Percentiles rank a stretch among this genome's conserved stretches.
phyloP scores from a whole-genome alignment of 2,113 vertebrate genomes.

The Nicator chloris region DNA sequence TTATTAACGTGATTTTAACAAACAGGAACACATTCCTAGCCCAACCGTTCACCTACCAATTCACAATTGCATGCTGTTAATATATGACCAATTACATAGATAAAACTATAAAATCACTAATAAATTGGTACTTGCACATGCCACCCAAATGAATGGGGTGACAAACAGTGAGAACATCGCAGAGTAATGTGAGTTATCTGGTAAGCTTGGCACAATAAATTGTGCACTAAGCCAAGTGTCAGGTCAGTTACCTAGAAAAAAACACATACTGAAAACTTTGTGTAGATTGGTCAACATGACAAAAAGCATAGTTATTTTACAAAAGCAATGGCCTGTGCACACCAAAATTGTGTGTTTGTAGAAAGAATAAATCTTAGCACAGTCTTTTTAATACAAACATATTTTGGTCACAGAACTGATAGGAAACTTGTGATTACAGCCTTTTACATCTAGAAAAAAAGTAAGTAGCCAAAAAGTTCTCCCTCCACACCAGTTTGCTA shows the following conservation, averaged over 20 bases:
- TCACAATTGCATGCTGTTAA: background rate
- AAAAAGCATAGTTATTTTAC: background rate
- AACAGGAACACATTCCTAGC: background rate
- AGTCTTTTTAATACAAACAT: background rate
- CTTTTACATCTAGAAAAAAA: background rate
- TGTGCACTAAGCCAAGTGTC: background rate
- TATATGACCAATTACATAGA: background rate
- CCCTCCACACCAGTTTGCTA: background rate
- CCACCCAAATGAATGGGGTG: background rate
- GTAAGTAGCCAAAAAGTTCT: background rate
- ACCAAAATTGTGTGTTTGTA: background rate
- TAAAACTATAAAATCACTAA: background rate
- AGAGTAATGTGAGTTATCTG: background rate
- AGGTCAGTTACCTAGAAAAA: background rate
- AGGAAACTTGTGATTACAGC: background rate
- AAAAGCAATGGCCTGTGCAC: background rate
- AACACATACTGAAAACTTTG: background rate
- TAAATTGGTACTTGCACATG: background rate
- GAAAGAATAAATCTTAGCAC: background rate
- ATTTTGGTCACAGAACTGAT: background rate
- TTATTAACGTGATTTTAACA: background rate
- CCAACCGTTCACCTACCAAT: background rate
- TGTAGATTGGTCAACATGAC: background rate
- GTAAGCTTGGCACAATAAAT: background rate
- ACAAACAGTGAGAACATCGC: background rate